Evolutionary conservation across 2,888 invertebrate species (phyloP).

Genomic region (Caenorhabditis becei): DNA sequence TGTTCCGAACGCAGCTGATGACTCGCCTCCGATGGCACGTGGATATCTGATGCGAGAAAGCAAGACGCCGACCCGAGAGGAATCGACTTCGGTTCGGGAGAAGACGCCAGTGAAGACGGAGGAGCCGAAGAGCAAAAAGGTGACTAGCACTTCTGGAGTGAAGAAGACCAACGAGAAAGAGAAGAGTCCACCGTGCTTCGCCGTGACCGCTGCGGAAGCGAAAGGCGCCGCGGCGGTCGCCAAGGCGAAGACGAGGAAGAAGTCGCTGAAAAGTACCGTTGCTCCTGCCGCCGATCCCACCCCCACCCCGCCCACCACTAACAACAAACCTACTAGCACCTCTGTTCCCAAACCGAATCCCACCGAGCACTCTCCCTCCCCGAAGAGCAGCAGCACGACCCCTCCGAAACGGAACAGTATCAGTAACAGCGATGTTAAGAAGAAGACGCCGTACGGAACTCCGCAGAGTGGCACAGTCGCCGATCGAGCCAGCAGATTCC

Average conservation of each 20-base stretch:
- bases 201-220: constrained; percentile 59
- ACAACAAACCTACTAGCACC: constrained; percentile 52
- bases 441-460: constrained; percentile 38
- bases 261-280: constrained; percentile 42
- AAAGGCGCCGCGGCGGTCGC: constrained; percentile 65
- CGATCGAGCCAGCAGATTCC: constrained; percentile 56
- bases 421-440: constrained; percentile 52
- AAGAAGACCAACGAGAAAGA: constrained; percentile 49
- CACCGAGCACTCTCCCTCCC: constrained; percentile 46
- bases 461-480: constrained; percentile 42
- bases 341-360: constrained; percentile 36
- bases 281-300: constrained; percentile 13
- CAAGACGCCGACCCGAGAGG: constrained; percentile 51
- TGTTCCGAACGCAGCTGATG: constrained; percentile 42
- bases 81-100: constrained; percentile 37
- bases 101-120: constrained; percentile 51
- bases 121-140: constrained; percentile 51
- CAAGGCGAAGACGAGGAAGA: constrained; percentile 57
- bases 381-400: constrained; percentile 13
- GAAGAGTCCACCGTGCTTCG: constrained; percentile 61
- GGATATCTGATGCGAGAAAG: constrained; percentile 41
- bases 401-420: constrained; percentile 36
- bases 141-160: constrained; percentile 34
- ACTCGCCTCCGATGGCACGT: constrained; percentile 37
- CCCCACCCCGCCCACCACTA: constrained; percentile 25